A percentile compares a stretch with the other conserved stretches of the same genome.
Conservation (phyloP, 2,888 invertebrate genomes). For the Brachycybe producta region DNA sequence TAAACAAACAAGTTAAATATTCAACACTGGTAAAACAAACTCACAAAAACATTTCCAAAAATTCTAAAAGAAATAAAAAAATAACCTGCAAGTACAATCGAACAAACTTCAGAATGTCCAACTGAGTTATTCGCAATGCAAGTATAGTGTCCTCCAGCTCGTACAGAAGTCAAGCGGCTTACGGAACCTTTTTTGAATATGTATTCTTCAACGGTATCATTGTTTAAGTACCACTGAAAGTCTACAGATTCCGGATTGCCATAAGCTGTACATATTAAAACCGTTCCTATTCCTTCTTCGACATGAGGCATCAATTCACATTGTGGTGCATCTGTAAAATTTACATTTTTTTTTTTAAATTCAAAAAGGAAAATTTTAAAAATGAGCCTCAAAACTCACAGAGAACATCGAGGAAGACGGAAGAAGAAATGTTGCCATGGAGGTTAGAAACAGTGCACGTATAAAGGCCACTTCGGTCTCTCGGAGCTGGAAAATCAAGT, state of each 20-base stretch:
- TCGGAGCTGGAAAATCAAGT: conserved; percentile 50
- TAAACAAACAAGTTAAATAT: conserved; percentile 1
- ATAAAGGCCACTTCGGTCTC: conserved; percentile 61
- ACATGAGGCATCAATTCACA: conserved; percentile 57
- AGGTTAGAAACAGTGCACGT: conserved; percentile 51
- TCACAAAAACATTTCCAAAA: background rate
- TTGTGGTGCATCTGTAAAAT: conserved; percentile 61
- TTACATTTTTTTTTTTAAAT: too few relatives aligned
- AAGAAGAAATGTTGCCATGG: conserved; percentile 57
- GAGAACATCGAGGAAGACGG: conserved; percentile 61
- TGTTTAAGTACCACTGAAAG: conserved; percentile 63
- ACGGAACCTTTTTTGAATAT: conserved; percentile 41
- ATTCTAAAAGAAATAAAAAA: conserved; percentile 7
- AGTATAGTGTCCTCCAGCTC: conserved; percentile 59
- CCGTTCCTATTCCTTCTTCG: conserved; percentile 57
- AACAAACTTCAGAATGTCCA: conserved; percentile 46
- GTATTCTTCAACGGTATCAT: conserved; percentile 65
- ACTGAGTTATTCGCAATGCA: conserved; percentile 75
- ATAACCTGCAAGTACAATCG: conserved; percentile 42
- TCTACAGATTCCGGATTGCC: conserved; percentile 65
- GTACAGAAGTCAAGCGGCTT: conserved; percentile 49
- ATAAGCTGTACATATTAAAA: conserved; percentile 62
- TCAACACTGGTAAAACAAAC: too few relatives aligned
- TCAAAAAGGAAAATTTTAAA: too few relatives aligned
- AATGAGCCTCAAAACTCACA: conserved; percentile 48